Evolutionary conservation across 2,113 vertebrate species (phyloP), one percentile per base, ranked within the genome.

Genomic region (Daboia siamensis): DNA sequence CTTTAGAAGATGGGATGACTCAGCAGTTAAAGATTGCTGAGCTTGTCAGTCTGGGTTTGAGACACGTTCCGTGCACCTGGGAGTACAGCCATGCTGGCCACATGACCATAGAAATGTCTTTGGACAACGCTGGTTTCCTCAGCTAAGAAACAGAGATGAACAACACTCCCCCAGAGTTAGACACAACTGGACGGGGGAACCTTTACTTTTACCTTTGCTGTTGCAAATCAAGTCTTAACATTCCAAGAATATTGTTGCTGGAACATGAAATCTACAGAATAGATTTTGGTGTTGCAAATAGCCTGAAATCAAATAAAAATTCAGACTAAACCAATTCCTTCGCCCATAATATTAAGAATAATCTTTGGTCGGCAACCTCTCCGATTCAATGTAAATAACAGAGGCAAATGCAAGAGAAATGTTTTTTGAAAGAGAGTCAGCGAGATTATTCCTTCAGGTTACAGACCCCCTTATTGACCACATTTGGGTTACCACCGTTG

Each of bases 391-490:
- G 8, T 57, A 90, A 93, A 87, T 69, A 55, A 94, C 64, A 94
- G 90, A 12, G 6, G 29, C 57, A 93, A 44, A 44, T 3, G 44
- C 1, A 89, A 91, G 56, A 91, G 52, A 0, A 1, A 94, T 93
- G 46, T 0, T 90, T 93, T 94, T 93, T 10, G 23, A 55, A 91
- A 91, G 69, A 91, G n/a, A 86, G n/a, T 69, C 52, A 90, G 12
- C 56, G 87, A 93, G 56, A 69, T 92, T 95, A 88, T 89, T 87
- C 92, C 26, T 3, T 95, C 84, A 88, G 87, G 74, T 94, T 94
- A 55, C 9, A 20, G 4, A 9, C 85, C 44, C 7, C 5, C 0
- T 93, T 93, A 0, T 0, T 44, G 51, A 61, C 93, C 1, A 9
- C 9, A 88, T 93, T 92, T 93, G 91, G 80, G 44, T 80, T 90